phyloP scores from a whole-genome alignment of 2,113 vertebrate species.

The Antennarius striatus region DNA sequence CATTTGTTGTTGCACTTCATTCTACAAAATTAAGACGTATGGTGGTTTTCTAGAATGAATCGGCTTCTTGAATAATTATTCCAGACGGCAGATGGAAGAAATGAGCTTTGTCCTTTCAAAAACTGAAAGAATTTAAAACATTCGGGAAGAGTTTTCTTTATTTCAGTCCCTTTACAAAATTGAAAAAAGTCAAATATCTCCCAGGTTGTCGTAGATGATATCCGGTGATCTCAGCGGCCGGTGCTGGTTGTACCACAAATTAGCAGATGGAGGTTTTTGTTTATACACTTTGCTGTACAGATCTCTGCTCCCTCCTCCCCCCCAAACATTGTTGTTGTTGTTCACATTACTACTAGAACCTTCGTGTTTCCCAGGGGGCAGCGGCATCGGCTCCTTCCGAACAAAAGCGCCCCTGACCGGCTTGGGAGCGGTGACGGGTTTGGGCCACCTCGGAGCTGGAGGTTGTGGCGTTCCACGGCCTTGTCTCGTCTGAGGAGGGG shows the following conservation, averaged over 20 bases:
- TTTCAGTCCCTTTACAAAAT: not conserved
- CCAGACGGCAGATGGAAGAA: conserved; percentile 25
- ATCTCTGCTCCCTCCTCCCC: conserved; percentile 25
- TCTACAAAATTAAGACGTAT: conserved; percentile 18
- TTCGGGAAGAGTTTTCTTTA: not conserved
- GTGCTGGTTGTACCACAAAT: conserved; percentile 56
- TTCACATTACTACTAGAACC: conserved; percentile 60
- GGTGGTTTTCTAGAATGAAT: conserved; percentile 31
- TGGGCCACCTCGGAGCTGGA: conserved; percentile 72
- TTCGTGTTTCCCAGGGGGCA: conserved; percentile 61
- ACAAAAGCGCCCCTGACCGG: conserved; percentile 66
- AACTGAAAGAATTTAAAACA: not conserved
- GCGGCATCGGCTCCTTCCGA: conserved; percentile 67
- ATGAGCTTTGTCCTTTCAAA: conserved; percentile 1
- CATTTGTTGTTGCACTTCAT: conserved; percentile 7
- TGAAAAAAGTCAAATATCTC: conserved; percentile 67
- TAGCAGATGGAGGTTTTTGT: conserved; percentile 32
- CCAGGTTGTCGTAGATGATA: conserved; percentile 82
- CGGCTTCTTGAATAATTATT: conserved; percentile 19
- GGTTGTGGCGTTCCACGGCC: conserved; percentile 17
- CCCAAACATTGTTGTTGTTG: conserved; percentile 81
- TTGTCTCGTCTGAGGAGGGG: conserved; percentile 68
- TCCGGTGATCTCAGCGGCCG: conserved; percentile 69
- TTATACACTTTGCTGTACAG: conserved; percentile 88
- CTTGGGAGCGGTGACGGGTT: conserved; percentile 86